Conservation (phyloP, 2,797 vertebrate species). For the Columba guinea region DNA sequence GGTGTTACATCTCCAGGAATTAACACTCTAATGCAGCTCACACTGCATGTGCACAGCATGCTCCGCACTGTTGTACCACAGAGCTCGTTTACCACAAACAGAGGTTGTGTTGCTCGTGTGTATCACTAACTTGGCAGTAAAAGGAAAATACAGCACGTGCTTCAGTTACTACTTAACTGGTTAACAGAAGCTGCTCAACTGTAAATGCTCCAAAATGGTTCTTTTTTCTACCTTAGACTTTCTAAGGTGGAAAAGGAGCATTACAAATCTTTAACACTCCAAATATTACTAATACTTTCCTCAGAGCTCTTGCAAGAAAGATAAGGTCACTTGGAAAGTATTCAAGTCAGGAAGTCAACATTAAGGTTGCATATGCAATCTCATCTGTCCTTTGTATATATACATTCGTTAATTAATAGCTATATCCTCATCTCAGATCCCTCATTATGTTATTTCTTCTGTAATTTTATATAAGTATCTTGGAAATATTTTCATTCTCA, state of each 20-base stretch:
- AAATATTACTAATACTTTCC: background rate
- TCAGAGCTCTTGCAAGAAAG: background rate
- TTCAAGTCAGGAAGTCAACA: background rate
- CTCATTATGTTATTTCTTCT: background rate
- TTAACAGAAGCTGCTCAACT: background rate
- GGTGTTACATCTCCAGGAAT: background rate
- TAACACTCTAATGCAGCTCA: background rate
- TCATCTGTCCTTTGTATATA: background rate
- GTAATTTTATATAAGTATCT: background rate
- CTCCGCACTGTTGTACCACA: slow-evolving; percentile 1
- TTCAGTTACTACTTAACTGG: background rate
- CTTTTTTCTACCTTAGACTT: background rate
- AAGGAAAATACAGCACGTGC: background rate
- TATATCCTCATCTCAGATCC: background rate
- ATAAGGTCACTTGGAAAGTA: background rate
- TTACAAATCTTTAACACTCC: background rate
- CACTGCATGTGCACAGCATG: slow-evolving; percentile 65
- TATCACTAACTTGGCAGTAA: background rate
- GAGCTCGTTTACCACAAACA: background rate
- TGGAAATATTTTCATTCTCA: background rate
- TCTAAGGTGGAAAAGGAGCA: background rate
- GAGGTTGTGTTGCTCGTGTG: background rate
- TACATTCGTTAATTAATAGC: background rate
- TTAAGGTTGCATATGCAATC: background rate
- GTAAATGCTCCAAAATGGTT: background rate